Conservation (phyloP, 2,888 invertebrate species). For the Drosophila meridionalis region DNA sequence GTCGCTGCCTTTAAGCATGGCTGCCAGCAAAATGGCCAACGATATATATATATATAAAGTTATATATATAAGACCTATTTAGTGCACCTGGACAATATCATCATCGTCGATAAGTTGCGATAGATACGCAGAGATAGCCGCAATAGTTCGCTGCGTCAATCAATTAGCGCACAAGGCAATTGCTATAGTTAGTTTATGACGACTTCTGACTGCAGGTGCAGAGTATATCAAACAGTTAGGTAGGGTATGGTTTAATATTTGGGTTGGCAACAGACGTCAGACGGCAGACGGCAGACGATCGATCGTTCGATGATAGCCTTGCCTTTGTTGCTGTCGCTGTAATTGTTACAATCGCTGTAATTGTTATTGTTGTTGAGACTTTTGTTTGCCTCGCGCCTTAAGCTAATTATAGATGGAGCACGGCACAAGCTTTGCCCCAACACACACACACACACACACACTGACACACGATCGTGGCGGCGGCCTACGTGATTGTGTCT, state of each 20-base stretch:
- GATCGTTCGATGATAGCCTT: conserved; percentile 35
- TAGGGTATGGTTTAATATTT: conserved; percentile 65
- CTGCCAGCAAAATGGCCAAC: conserved; percentile 65
- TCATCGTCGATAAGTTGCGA: conserved; percentile 36
- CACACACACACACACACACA: conserved; percentile 13
- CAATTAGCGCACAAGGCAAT: conserved; percentile 57
- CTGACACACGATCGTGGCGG: conserved; percentile 19
- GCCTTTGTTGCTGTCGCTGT: conserved; percentile 42
- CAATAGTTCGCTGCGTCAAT: conserved; percentile 61
- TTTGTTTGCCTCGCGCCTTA: conserved; percentile 46
- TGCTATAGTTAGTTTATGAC: conserved; percentile 30
- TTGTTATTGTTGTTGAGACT: conserved; percentile 16
- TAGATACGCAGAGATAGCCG: conserved; percentile 39
- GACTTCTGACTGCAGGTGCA: neutral
- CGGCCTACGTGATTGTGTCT: conserved; percentile 75
- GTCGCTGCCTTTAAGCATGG: conserved; percentile 52
- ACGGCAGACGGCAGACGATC: conserved; percentile 1
- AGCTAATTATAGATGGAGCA: conserved; percentile 70
- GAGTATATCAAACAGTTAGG: conserved; percentile 43
- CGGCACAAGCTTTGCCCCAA: conserved; percentile 49
- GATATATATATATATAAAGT: neutral
- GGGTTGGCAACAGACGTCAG: conserved; percentile 64
- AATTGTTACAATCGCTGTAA: conserved; percentile 14
- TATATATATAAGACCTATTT: neutral
- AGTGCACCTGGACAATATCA: conserved; percentile 6